Conservation (phyloP, 2,888 invertebrate genomes). For the Meandrusa payeni region DNA sequence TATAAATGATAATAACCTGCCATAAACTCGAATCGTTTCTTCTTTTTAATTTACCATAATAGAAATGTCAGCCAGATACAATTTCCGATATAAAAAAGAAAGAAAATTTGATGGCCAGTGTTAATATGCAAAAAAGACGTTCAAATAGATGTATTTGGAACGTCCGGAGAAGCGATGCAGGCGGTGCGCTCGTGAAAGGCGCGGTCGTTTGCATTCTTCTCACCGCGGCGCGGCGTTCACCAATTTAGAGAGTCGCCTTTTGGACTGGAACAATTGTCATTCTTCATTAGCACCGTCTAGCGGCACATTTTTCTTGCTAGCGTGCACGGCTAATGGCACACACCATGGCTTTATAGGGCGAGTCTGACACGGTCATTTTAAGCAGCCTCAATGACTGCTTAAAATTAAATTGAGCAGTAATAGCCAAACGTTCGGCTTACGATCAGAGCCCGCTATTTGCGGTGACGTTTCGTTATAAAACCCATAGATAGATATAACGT, state of each 20-base stretch:
- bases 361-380: slow-evolving; percentile 1
- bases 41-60: neutral
- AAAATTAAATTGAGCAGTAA: too few relatives aligned
- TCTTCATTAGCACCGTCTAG: slow-evolving; percentile 60
- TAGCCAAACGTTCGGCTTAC: too few relatives aligned
- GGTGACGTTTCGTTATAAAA: too few relatives aligned
- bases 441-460: too few relatives aligned
- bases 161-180: slow-evolving; percentile 15
- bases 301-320: slow-evolving; percentile 42
- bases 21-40: too few relatives aligned
- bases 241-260: slow-evolving; percentile 54
- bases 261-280: slow-evolving; percentile 57
- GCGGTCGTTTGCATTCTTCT: slow-evolving; percentile 63
- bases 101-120: slow-evolving; percentile 1
- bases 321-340: slow-evolving; percentile 35
- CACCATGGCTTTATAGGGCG: slow-evolving; percentile 15
- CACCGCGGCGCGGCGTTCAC: slow-evolving; percentile 38
- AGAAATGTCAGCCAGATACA: neutral
- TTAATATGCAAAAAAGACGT: slow-evolving; percentile 5
- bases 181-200: slow-evolving; percentile 46
- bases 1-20: too few relatives aligned
- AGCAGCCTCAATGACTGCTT: too few relatives aligned
- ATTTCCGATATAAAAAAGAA: neutral
- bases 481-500: too few relatives aligned
- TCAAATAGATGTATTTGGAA: slow-evolving; percentile 19